A percentile compares a stretch with the other conserved stretches of the same genome.
These are phyloP conservation scores for Phalloptychus januarius DNA, from an alignment of 2,797 vertebrate genomes.

Conservation along the genomic window DNA sequence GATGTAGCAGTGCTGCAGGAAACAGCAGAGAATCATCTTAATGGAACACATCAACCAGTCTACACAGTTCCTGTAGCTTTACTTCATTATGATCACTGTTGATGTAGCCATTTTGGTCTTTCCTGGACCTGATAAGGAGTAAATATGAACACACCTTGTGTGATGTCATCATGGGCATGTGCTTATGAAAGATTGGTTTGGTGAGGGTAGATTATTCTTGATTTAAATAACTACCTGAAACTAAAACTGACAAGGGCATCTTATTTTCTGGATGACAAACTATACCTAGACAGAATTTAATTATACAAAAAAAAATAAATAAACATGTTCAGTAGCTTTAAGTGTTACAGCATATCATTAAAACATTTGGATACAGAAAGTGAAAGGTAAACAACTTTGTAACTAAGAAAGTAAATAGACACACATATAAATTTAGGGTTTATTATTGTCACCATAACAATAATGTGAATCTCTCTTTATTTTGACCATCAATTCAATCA, in stretches of 20 bases:
- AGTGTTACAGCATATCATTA: neutral
- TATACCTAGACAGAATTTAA: neutral
- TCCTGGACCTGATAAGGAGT: neutral
- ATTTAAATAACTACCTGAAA: neutral
- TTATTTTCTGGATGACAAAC: neutral
- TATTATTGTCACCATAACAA: constrained; percentile 84
- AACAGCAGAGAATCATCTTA: neutral
- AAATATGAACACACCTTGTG: neutral
- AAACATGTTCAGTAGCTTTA: neutral
- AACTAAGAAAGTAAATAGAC: constrained; percentile 59
- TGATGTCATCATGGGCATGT: neutral
- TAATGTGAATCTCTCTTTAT: constrained; percentile 82
- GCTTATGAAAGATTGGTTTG: neutral
- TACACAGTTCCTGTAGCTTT: neutral
- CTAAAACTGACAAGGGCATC: neutral
- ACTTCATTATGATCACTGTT: neutral
- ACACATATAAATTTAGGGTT: constrained; percentile 78
- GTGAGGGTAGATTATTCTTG: neutral
- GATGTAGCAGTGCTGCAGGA: neutral
- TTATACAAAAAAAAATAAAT: neutral
- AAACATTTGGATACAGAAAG: neutral
- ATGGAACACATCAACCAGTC: neutral
- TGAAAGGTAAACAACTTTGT: constrained; percentile 17
- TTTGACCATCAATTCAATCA: constrained; percentile 83
- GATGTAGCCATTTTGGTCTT: neutral